phyloP scores from a whole-genome alignment of 37 sponge, comb jelly and placozoan genomes.

The Eunapius fragilis region DNA sequence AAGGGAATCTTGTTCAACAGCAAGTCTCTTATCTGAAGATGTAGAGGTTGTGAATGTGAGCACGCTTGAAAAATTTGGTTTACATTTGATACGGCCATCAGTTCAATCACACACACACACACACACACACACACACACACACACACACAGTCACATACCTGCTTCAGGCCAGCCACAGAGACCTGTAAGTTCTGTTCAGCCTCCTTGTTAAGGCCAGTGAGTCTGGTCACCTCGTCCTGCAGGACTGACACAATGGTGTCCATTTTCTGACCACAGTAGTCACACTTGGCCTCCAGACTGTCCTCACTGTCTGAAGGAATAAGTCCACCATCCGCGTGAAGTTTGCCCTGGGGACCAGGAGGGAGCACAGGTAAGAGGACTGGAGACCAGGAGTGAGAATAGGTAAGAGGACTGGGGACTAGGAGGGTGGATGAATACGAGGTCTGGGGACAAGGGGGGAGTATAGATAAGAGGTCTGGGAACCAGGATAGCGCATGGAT shows the following conservation, averaged over 20 bases:
- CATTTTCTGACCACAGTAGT: conserved; percentile 67
- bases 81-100: too few relatives aligned
- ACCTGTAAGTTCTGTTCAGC: conserved; percentile 51
- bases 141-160: conserved; percentile 18
- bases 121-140: neutral
- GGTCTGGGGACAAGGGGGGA: too few relatives aligned
- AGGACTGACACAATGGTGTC: conserved; percentile 33
- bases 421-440: too few relatives aligned
- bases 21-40: conserved; percentile 61
- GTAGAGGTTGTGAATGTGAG: neutral
- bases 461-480: too few relatives aligned
- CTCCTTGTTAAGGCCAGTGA: conserved; percentile 19
- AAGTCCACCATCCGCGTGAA: neutral
- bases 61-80: too few relatives aligned
- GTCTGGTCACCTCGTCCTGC: conserved; percentile 37
- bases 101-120: too few relatives aligned
- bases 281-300: conserved; percentile 54
- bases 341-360: neutral
- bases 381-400: too few relatives aligned
- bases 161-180: conserved; percentile 72
- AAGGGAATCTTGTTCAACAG: conserved; percentile 69
- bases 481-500: too few relatives aligned
- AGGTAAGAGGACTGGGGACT: too few relatives aligned
- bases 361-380: too few relatives aligned
- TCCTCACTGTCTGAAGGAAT: conserved; percentile 14